A percentile compares a stretch with the other conserved stretches of the same genome.
Evolutionary conservation across 2,888 invertebrate species (phyloP).

Genomic region (Metacarcinus magister): DNA sequence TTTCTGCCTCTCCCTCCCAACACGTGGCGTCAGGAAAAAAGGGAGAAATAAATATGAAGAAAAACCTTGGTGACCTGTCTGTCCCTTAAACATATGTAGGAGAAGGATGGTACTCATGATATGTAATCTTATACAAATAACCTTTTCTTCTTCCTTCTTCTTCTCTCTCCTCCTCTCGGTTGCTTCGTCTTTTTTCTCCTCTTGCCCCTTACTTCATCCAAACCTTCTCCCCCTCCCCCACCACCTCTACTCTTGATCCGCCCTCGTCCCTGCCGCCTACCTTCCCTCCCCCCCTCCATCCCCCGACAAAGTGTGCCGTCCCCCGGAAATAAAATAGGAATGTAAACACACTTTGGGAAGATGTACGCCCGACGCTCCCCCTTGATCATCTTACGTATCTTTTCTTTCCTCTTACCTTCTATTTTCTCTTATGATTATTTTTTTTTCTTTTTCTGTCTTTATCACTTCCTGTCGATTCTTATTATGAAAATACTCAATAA

Average conservation of each 20-base stretch:
- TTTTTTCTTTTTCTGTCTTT: not conserved
- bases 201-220: not conserved
- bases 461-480: not conserved
- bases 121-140: not conserved
- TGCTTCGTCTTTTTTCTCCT: not conserved
- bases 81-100: not conserved
- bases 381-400: slow-evolving; percentile 17
- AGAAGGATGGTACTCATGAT: not conserved
- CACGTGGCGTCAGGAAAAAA: not conserved
- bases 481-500: no score
- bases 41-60: not conserved
- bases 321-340: slow-evolving; percentile 31
- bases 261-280: not conserved
- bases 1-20: not conserved
- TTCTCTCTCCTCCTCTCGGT: not conserved
- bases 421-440: not conserved
- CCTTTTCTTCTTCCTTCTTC: not conserved
- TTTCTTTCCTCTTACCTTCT: not conserved
- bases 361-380: slow-evolving; percentile 33
- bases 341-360: slow-evolving; percentile 48
- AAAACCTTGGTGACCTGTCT: not conserved
- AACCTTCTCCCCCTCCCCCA: not conserved
- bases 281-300: not conserved
- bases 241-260: not conserved
- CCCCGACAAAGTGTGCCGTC: not conserved